A percentile compares a stretch with the other conserved stretches of the same genome.
Evolutionary conservation across 53 echinoderm and acorn worm species (phyloP).

Genomic region (Glandiceps talaboti): DNA sequence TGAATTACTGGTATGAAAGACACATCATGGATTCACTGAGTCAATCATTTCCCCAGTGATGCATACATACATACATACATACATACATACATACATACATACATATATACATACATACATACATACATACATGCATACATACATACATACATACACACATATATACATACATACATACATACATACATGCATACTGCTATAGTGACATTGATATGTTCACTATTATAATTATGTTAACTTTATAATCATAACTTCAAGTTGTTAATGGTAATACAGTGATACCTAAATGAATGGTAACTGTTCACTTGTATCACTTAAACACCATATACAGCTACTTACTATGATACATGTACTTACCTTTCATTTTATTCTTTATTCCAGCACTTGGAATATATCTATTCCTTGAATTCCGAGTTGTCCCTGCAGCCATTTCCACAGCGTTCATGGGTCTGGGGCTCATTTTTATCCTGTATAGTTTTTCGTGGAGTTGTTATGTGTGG

Average conservation of each 20-base stretch:
- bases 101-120: not conserved
- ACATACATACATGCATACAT: not conserved
- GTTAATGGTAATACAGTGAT: no score
- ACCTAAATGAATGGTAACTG: no score
- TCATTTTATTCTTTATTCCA: not conserved
- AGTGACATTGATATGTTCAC: no score
- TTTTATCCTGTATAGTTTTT: conserved; percentile 61
- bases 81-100: not conserved
- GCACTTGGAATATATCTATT: not conserved
- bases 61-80: no score
- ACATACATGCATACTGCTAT: not conserved
- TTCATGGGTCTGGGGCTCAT: conserved; percentile 71
- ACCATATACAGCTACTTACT: no score
- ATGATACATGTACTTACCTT: no score
- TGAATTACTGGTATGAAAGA: no score
- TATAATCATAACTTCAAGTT: no score
- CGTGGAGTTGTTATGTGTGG: conserved; percentile 69
- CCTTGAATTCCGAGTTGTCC: conserved; percentile 62
- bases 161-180: not conserved
- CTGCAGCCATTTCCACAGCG: conserved; percentile 54
- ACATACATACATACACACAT: not conserved
- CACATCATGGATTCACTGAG: no score
- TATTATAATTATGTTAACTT: no score
- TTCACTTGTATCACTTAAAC: no score
- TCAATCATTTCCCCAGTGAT: no score